Evolutionary conservation across 2,113 vertebrate genomes (phyloP).

Genomic region (Oreotragus oreotragus): DNA sequence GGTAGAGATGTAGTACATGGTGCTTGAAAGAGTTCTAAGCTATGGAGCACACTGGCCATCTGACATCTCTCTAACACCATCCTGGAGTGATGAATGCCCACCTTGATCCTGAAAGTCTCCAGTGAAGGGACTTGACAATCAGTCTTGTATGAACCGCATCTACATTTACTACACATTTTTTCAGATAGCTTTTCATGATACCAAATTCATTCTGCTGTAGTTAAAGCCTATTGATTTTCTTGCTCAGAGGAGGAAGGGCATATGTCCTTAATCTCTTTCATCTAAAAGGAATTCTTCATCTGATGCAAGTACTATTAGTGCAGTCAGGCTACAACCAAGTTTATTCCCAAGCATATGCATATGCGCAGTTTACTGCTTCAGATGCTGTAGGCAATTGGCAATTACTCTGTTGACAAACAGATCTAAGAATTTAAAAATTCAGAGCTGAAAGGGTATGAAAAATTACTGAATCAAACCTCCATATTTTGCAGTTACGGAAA

Average conservation of each 20-base stretch:
- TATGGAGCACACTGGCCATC: background rate
- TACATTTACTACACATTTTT: background rate
- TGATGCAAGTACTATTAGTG: background rate
- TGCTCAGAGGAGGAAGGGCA: background rate
- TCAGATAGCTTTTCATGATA: background rate
- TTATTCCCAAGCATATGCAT: background rate
- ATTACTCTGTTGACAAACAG: background rate
- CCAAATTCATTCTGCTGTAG: background rate
- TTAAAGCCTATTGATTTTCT: constrained; percentile 1
- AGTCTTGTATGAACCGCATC: background rate
- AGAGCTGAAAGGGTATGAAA: background rate
- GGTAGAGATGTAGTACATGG: background rate
- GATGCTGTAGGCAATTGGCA: background rate
- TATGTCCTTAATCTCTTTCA: background rate
- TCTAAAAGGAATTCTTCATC: background rate
- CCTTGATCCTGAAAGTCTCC: background rate
- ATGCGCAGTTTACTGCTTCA: background rate
- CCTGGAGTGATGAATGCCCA: background rate
- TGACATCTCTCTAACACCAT: background rate
- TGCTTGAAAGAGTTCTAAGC: background rate
- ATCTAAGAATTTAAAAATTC: background rate
- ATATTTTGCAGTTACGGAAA: background rate
- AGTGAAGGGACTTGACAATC: background rate
- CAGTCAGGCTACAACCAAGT: background rate
- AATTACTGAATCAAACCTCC: background rate